Evolutionary conservation across 2,888 invertebrate species (phyloP).

Genomic region (Adela reaumurella): DNA sequence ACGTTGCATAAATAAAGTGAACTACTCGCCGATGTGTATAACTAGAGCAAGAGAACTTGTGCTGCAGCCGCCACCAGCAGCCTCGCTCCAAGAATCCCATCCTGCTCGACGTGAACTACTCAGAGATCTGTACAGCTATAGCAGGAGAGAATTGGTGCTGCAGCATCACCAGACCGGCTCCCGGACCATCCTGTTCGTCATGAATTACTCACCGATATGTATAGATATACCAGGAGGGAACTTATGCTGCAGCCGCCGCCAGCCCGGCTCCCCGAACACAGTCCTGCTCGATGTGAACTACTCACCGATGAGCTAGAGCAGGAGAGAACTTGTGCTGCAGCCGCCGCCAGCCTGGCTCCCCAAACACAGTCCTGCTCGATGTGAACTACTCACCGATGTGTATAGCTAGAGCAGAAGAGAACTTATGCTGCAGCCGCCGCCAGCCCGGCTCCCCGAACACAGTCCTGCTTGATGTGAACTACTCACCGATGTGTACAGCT

Average conservation of each 20-base stretch:
- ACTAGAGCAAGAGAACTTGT: slow-evolving; percentile 44
- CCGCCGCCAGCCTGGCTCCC: slow-evolving; percentile 86
- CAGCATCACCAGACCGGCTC: slow-evolving; percentile 86
- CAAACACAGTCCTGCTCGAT: slow-evolving; percentile 71
- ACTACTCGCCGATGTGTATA: slow-evolving; percentile 35
- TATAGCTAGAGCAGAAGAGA: slow-evolving; percentile 43
- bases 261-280: slow-evolving; percentile 73
- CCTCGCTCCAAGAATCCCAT: slow-evolving; percentile 66
- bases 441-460: slow-evolving; percentile 77
- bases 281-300: no score
- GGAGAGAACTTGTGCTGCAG: slow-evolving; percentile 55
- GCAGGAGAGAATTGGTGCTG: slow-evolving; percentile 49
- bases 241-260: slow-evolving; percentile 73
- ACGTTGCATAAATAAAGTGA: no score
- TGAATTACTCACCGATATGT: slow-evolving; percentile 35
- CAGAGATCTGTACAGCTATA: slow-evolving; percentile 39
- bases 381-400: slow-evolving; percentile 37
- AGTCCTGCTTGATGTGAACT: slow-evolving; percentile 60
- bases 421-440: slow-evolving; percentile 69
- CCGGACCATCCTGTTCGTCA: slow-evolving; percentile 62
- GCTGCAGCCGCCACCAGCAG: slow-evolving; percentile 83
- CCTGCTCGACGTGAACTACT: slow-evolving; percentile 70
- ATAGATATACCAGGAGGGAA: slow-evolving; percentile 46
- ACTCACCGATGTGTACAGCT: slow-evolving; percentile 35
- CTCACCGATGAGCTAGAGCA: slow-evolving; percentile 37